These are phyloP conservation scores for Cosmopolites sordidus DNA, from an alignment of 2,888 invertebrate species.

Conservation along the genomic window DNA sequence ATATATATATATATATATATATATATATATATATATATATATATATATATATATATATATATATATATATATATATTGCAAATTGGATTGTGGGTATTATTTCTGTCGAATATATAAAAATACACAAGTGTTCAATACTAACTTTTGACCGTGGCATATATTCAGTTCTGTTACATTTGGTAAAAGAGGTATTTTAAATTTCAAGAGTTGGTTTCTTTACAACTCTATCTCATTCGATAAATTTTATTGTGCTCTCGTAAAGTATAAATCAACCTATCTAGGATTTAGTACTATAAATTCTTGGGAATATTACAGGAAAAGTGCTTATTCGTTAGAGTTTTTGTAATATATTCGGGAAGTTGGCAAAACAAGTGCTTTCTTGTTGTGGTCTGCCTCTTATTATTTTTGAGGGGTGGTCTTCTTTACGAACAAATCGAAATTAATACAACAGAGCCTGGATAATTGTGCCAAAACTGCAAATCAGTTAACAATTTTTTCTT, in stretches of 20 bases:
- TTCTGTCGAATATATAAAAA: no score
- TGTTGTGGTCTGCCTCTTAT: conserved; percentile 10
- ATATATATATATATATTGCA: no score
- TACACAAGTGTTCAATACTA: no score
- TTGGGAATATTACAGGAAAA: conserved; percentile 20
- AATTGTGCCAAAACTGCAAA: conserved; percentile 5
- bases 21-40: no score
- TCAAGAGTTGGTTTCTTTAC: conserved; percentile 17
- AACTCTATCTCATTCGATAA: conserved; percentile 22
- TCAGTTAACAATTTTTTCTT: no score
- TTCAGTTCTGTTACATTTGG: conserved; percentile 2
- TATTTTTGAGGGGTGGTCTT: conserved; percentile 2
- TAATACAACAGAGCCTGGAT: conserved; percentile 4
- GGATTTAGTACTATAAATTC: conserved; percentile 23
- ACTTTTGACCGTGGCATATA: neutral
- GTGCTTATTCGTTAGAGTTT: conserved; percentile 21
- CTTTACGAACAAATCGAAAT: conserved; percentile 4
- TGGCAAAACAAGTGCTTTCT: conserved; percentile 24
- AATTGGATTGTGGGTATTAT: no score
- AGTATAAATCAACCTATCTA: conserved; percentile 24
- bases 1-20: no score
- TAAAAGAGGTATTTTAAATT: conserved; percentile 20
- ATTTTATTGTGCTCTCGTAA: conserved; percentile 22
- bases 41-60: no score
- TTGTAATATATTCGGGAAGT: conserved; percentile 18